Base-by-base conservation (phyloP, 2,888 invertebrate species). In the Zeuzera pyrina region DNA sequence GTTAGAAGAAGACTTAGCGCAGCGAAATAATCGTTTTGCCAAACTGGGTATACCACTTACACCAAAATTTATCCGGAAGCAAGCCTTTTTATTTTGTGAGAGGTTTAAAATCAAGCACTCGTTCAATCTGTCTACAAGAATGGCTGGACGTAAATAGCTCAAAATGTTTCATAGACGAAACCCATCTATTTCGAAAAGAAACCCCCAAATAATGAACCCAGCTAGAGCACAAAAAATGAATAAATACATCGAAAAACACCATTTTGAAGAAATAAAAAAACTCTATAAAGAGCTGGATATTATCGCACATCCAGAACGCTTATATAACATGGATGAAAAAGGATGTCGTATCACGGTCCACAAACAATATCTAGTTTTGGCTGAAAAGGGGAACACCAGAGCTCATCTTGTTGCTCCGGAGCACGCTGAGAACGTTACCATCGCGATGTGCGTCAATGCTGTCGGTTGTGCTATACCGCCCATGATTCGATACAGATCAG, bases 351-450 rank as follows among this genome's bases (percentile, higher is more conserved):
- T 35, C 14, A 31, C 35, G 8, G n/a, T n/a, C n/a, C n/a, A n/a
- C n/a, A n/a, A n/a, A n/a, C n/a, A n/a, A n/a, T n/a, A n/a, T n/a
- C n/a, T 10, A 8, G 35, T 35, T 12, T 12, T 35, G 14, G 31
- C 32, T 3, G 11, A 31, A 15, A 32, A 35, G 12, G 29, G 34
- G 5, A 24, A 23, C 10, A 34, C 29, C 27, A 35, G 39, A 23
- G 38, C 38, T 3, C 40, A 38, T 25, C 12, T 40, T 8, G 7
- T 35, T 10, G 38, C 34, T 8, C 30, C 36, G 2, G 38, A 40
- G 12, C 43, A 43, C 24, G 38, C 27, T 5, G 43, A 41, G 12
- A 41, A 39, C 21, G 38, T 42, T n/a, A n/a, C n/a, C n/a, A n/a
- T n/a, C n/a, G n/a, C n/a, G n/a, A n/a, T n/a, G n/a, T n/a, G n/a